A percentile compares a stretch with the other conserved stretches of the same genome.
Evolutionary conservation across 1,140 invertebrate species (phyloP).

Genomic region (Neuroterus valhalla): DNA sequence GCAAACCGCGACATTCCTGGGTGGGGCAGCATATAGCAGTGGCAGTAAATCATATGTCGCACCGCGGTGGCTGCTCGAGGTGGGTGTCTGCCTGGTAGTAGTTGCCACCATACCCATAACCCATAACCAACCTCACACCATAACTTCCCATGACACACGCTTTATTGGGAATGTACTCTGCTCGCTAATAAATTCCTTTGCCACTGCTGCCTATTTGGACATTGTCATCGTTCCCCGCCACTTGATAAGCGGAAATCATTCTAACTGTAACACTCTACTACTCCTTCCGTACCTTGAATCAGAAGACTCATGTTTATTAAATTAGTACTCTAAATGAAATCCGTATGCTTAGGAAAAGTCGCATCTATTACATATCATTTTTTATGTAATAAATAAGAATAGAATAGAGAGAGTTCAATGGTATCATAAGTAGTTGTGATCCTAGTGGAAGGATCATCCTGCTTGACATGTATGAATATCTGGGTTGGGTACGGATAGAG

Average conservation of each 20-base stretch:
- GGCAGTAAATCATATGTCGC: slow-evolving; percentile 60
- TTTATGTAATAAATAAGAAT: no score
- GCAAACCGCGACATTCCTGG: slow-evolving; percentile 73
- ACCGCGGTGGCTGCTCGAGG: slow-evolving; percentile 51
- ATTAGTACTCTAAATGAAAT: no score
- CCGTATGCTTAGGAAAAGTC: no score
- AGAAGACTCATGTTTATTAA: no score
- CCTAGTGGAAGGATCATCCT: no score
- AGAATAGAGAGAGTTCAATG: no score
- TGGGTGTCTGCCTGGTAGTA: slow-evolving; percentile 66
- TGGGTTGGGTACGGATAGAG: no score
- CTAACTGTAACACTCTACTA: neutral
- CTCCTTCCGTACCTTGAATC: no score
- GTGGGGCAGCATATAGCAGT: slow-evolving; percentile 69
- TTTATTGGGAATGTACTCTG: slow-evolving; percentile 72
- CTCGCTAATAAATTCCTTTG: slow-evolving; percentile 72
- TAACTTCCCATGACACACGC: slow-evolving; percentile 68
- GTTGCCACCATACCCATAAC: slow-evolving; percentile 61
- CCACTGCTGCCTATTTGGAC: slow-evolving; percentile 62
- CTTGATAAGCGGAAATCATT: slow-evolving; percentile 30
- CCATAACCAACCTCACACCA: slow-evolving; percentile 69
- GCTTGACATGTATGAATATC: no score
- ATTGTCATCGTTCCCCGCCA: slow-evolving; percentile 58
- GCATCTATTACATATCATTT: no score
- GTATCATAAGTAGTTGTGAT: no score